Conservation (phyloP, 64 coral and sea anemone species). For the Cladopsammia gracilis region DNA sequence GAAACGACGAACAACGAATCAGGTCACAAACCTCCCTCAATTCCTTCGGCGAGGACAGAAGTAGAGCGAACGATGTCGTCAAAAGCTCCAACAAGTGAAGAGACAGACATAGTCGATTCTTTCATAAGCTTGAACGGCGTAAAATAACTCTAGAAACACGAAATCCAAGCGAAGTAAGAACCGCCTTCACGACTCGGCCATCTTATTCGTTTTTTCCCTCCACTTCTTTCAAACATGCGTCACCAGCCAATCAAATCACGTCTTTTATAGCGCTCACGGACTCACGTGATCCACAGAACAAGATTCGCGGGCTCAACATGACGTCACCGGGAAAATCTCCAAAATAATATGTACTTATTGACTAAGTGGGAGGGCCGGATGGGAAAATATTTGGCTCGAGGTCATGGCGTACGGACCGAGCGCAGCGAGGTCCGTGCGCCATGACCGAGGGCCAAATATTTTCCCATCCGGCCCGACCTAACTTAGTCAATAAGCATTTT, state of each 20-base stretch:
- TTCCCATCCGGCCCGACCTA: no score
- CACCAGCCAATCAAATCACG: constrained; percentile 82
- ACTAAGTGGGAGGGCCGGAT: no score
- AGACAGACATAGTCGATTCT: constrained; percentile 74
- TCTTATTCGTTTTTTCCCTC: constrained; percentile 99
- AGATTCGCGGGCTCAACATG: constrained; percentile 16
- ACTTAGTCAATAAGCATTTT: no score
- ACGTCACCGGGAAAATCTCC: not conserved
- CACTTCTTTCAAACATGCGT: constrained; percentile 85
- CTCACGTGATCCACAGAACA: not conserved
- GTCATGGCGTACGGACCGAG: no score
- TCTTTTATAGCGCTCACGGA: constrained; percentile 47
- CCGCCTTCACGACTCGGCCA: constrained; percentile 50
- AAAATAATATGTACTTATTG: no score
- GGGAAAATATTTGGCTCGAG: no score
- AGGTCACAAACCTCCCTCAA: constrained; percentile 86
- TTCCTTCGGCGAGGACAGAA: constrained; percentile 87
- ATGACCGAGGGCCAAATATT: no score
- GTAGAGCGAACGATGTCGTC: constrained; percentile 92
- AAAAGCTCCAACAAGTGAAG: constrained; percentile 85
- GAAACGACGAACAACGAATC: not conserved
- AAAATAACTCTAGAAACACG: not conserved
- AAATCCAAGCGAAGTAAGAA: not conserved
- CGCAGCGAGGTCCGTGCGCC: no score
- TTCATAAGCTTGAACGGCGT: not conserved